A percentile compares a stretch with the other conserved stretches of the same genome.
These are phyloP conservation scores for Mionectes macconnelli DNA, from an alignment of 2,113 vertebrate species.

Conservation along the genomic window DNA sequence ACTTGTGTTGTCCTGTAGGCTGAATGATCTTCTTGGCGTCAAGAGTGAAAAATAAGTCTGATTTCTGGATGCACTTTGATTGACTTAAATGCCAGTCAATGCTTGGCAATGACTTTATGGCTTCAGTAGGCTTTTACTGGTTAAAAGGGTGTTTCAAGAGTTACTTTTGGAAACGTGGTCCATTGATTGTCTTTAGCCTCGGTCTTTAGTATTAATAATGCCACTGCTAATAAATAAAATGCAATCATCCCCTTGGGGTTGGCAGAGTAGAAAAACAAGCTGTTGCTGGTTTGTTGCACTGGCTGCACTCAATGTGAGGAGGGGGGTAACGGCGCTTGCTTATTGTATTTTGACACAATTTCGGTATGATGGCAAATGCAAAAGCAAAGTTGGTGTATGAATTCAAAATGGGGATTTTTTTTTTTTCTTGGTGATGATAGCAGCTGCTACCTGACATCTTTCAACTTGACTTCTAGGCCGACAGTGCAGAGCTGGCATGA, in stretches of 20 bases:
- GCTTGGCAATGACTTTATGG: background rate
- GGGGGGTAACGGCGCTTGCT: background rate
- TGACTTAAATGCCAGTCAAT: background rate
- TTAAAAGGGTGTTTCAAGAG: background rate
- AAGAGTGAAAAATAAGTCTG: background rate
- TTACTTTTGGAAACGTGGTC: background rate
- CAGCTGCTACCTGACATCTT: background rate
- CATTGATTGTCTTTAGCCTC: background rate
- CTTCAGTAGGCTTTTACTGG: background rate
- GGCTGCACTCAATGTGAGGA: background rate
- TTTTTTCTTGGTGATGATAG: too few species aligned
- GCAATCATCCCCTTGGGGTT: background rate
- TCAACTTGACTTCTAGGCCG: background rate
- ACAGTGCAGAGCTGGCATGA: background rate
- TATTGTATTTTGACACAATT: background rate
- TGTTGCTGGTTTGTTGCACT: background rate
- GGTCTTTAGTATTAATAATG: background rate
- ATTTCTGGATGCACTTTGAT: background rate
- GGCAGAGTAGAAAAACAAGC: background rate
- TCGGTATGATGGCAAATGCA: background rate
- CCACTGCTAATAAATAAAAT: background rate
- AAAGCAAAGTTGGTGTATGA: background rate
- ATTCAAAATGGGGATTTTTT: background rate
- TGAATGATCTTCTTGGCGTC: background rate
- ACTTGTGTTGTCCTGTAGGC: background rate